phyloP scores from a whole-genome alignment of 2,888 invertebrate species.

The Amaurobius ferox region DNA sequence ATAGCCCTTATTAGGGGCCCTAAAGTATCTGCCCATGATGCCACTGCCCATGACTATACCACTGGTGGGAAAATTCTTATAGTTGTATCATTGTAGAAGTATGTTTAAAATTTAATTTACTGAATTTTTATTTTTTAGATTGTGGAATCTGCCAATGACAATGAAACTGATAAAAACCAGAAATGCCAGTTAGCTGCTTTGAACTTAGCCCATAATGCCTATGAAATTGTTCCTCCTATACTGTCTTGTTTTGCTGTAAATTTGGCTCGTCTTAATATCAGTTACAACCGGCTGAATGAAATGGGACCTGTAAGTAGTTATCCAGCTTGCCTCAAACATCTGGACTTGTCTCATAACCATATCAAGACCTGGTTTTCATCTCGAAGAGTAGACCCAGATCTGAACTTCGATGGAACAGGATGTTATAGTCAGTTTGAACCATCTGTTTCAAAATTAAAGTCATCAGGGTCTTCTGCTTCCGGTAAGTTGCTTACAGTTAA shows the following conservation, averaged over 20 bases:
- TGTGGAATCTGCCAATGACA: conserved; percentile 74
- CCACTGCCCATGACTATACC: too few species aligned
- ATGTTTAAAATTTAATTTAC: neutral
- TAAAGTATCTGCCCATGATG: too few species aligned
- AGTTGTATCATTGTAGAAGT: too few species aligned
- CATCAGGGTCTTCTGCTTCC: conserved; percentile 31
- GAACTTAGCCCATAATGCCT: conserved; percentile 93
- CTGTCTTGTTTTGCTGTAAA: conserved; percentile 93
- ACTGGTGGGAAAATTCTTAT: too few species aligned
- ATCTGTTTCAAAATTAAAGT: conserved; percentile 34
- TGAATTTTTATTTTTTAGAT: conserved; percentile 38
- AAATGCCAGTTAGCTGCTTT: conserved; percentile 85
- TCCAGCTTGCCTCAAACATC: conserved; percentile 90
- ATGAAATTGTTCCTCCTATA: conserved; percentile 90
- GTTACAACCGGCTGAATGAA: conserved; percentile 84
- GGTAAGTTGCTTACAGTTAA: conserved; percentile 29
- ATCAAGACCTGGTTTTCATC: conserved; percentile 87
- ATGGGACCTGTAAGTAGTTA: conserved; percentile 94
- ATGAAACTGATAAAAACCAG: conserved; percentile 75
- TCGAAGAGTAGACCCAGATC: conserved; percentile 56
- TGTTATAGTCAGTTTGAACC: conserved; percentile 69
- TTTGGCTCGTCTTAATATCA: conserved; percentile 91
- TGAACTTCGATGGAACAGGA: conserved; percentile 37
- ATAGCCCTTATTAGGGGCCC: too few species aligned
- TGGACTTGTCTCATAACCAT: conserved; percentile 95